Evolutionary conservation across 2,797 vertebrate species (phyloP).

Genomic region (Microchirus variegatus): DNA sequence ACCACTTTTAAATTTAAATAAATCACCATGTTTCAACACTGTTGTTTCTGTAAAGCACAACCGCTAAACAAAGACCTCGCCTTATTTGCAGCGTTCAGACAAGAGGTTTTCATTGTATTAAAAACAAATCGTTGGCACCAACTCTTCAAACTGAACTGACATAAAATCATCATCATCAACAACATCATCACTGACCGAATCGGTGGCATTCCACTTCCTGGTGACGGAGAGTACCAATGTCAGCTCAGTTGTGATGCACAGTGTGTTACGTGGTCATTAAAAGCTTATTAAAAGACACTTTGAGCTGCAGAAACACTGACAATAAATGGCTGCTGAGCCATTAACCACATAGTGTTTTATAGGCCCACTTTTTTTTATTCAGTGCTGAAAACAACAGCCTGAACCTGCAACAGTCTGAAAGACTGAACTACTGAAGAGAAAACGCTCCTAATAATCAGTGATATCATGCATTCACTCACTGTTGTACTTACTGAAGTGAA

Average conservation of each 20-base stretch:
- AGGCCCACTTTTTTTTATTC: conserved; percentile 3
- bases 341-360: background rate
- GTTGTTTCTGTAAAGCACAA: background rate
- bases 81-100: background rate
- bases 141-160: background rate
- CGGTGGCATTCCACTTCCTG: conserved; percentile 6
- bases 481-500: no score
- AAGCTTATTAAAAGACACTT: conserved; percentile 3
- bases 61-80: background rate
- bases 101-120: background rate
- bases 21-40: background rate
- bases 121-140: background rate
- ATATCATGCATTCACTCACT: no score
- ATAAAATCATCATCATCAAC: background rate
- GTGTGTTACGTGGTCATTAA: background rate
- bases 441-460: background rate
- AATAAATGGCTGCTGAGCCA: conserved; percentile 6
- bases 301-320: background rate
- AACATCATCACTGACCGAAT: background rate
- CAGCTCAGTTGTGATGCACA: background rate
- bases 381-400: background rate
- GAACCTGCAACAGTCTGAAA: no score
- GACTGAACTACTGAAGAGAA: background rate
- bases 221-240: conserved; percentile 5
- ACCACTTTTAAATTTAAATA: conserved; percentile 7